Evolutionary conservation across 2,797 vertebrate species (phyloP), one percentile per base, ranked within the genome.

Genomic region (Pseudochaenichthys georgianus): DNA sequence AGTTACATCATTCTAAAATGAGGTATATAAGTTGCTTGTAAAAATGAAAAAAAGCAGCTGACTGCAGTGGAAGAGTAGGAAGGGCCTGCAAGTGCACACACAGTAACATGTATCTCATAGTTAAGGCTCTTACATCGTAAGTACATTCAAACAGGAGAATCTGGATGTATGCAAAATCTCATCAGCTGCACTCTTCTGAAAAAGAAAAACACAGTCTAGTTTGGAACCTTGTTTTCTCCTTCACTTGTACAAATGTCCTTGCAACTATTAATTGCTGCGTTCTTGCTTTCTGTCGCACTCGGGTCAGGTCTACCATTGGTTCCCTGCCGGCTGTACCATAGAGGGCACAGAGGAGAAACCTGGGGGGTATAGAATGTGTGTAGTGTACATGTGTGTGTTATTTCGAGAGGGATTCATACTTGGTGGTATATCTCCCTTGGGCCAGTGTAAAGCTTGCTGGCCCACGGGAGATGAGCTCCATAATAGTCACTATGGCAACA

Each of bases 401-500:
- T 81, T 83, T 79, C 62, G 64, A 83, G 77, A 82, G 86, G 55
- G 75, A 87, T 54, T 54, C 64, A 54, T 66, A 43, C 38, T 53
- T 11, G 17, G 42, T 13, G 28, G 42, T 46, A 55, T 42, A 15
- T 67, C 64, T 67, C 64, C 52, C 13, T 17, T 68, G 65, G 65
- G 53, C 65, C 53, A 57, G 89, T 88, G 86, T 89, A 87, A 92
- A 90, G 88, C 88, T 82, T 48, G 82, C 82, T 88, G 88, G 88
- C 92, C 91, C 91, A 86, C 10, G 80, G 88, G 92, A 92, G 89
- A 91, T 82, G 89, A 88, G 90, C 90, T 84, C 90, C 82, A 90
- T 93, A 92, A 93, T 92, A 86, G 93, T 94, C 88, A 86, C 92
- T 91, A 94, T 95, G 88, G 92, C 89, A 94, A 95, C 94, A 89